A percentile compares a stretch with the other conserved stretches of the same genome.
Evolutionary conservation across 2,888 invertebrate genomes (phyloP).

Genomic region (Drosophila setosimentum): DNA sequence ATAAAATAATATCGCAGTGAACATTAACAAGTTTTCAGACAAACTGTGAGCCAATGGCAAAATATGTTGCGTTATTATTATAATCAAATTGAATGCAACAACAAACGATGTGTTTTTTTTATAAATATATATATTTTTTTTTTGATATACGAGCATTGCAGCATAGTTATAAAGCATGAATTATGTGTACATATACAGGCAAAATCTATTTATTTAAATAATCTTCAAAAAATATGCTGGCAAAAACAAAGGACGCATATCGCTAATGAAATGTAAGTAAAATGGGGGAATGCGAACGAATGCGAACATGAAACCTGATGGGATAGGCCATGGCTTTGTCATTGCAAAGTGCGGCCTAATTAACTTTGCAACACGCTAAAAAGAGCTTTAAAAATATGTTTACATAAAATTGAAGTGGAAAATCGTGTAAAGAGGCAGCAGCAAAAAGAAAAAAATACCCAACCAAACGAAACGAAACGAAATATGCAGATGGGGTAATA

Average conservation of each 20-base stretch:
- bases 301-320: constrained; percentile 50
- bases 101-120: constrained; percentile 23
- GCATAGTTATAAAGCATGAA: constrained; percentile 45
- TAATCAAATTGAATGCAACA: constrained; percentile 61
- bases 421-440: constrained; percentile 65
- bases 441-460: constrained; percentile 12
- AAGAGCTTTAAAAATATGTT: constrained; percentile 71
- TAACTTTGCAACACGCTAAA: constrained; percentile 67
- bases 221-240: constrained; percentile 54
- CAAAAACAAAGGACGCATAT: constrained; percentile 27
- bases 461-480: constrained; percentile 31
- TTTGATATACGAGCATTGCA: constrained; percentile 2
- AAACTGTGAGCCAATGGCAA: constrained; percentile 45
- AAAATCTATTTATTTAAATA: constrained; percentile 35
- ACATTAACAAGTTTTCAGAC: constrained; percentile 36
- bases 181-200: constrained; percentile 1
- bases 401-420: constrained; percentile 68
- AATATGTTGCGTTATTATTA: constrained; percentile 63
- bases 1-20: constrained; percentile 61
- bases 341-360: constrained; percentile 61
- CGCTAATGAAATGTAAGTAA: constrained; percentile 36
- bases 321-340: constrained; percentile 63
- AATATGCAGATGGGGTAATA: constrained; percentile 57
- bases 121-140: no score
- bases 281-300: constrained; percentile 53